Evolutionary conservation across 2,113 vertebrate species (phyloP).

Genomic region (Speoplatyrhinus poulsoni): DNA sequence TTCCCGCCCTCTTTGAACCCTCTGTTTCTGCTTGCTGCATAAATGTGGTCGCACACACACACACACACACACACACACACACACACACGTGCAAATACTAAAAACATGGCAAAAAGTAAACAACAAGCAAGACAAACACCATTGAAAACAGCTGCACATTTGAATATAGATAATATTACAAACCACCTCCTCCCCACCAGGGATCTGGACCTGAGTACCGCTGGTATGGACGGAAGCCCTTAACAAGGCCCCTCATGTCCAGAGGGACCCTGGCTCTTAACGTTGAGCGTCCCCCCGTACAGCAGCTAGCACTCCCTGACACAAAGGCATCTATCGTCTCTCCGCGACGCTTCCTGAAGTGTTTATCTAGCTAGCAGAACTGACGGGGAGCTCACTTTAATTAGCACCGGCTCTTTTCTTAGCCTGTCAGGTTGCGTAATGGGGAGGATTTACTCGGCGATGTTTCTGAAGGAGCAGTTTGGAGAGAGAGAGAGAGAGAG

Average conservation of each 20-base stretch:
- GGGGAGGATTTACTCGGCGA: constrained; percentile 62
- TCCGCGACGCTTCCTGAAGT: constrained; percentile 76
- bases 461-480: constrained; percentile 70
- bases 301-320: constrained; percentile 69
- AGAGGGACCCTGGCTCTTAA: constrained; percentile 69
- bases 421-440: constrained; percentile 71
- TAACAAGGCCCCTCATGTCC: constrained; percentile 42
- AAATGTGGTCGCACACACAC: too few relatives aligned
- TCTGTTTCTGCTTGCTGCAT: too few relatives aligned
- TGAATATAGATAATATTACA: too few relatives aligned
- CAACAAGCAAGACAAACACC: too few relatives aligned
- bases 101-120: too few relatives aligned
- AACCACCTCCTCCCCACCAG: too few relatives aligned
- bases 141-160: too few relatives aligned
- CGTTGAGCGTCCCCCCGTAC: constrained; percentile 67
- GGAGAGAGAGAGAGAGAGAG: constrained; percentile 11
- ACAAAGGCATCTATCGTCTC: constrained; percentile 74
- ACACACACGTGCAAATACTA: too few relatives aligned
- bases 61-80: too few relatives aligned
- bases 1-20: too few relatives aligned
- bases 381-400: constrained; percentile 78
- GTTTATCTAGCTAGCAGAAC: constrained; percentile 79
- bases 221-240: too few relatives aligned
- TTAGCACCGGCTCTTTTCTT: constrained; percentile 73
- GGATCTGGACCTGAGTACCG: too few relatives aligned